Conservation (phyloP, 2,797 vertebrate genomes). For the Huso huso region DNA sequence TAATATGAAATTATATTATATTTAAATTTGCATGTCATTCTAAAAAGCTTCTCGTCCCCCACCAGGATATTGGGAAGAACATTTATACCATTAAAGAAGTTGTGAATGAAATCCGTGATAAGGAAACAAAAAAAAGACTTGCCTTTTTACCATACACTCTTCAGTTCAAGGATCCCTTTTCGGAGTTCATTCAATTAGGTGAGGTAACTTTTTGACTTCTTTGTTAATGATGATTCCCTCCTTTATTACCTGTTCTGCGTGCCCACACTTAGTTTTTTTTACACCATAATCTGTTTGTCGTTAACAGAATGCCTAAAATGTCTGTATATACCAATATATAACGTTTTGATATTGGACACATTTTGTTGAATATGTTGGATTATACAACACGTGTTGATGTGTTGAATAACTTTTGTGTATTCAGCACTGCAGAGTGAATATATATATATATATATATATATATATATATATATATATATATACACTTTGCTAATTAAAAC, state of each 20-base stretch:
- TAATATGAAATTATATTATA: too few relatives aligned
- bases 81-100: conserved; percentile 85
- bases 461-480: not conserved
- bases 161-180: conserved; percentile 63
- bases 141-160: conserved; percentile 78
- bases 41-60: too few relatives aligned
- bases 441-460: not conserved
- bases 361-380: not conserved
- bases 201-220: conserved; percentile 20
- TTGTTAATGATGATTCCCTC: too few relatives aligned
- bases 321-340: too few relatives aligned
- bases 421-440: not conserved
- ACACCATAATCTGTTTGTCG: too few relatives aligned
- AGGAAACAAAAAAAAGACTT: conserved; percentile 66
- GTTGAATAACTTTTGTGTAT: not conserved
- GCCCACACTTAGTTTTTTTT: not conserved
- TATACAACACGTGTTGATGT: not conserved
- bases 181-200: conserved; percentile 70
- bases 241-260: too few relatives aligned
- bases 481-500: too few relatives aligned
- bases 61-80: conserved; percentile 67
- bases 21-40: too few relatives aligned
- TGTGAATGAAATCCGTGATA: conserved; percentile 80
- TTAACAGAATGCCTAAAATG: too few relatives aligned
- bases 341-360: too few relatives aligned